These are phyloP conservation scores for Caenorhabditis sp. DNA, from an alignment of 2,888 invertebrate species.

Conservation along the genomic window DNA sequence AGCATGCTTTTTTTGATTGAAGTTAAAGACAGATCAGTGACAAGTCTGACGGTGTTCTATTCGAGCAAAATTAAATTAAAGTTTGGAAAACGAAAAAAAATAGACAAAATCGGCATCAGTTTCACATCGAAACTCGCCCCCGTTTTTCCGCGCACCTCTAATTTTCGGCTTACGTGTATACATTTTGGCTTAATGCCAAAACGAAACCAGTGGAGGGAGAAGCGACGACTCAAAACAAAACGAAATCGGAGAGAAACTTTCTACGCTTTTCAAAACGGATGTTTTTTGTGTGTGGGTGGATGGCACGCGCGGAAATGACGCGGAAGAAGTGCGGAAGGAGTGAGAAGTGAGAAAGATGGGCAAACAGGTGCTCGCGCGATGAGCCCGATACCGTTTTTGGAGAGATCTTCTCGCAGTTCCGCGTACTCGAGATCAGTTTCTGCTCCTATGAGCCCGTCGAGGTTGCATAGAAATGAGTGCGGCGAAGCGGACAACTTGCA, in stretches of 20 bases:
- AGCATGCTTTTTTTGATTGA: too few relatives aligned
- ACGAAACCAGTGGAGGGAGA: conserved; percentile 3
- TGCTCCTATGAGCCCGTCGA: too few relatives aligned
- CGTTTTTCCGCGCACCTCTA: background rate
- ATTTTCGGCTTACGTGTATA: conserved; percentile 46
- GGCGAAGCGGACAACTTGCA: too few relatives aligned
- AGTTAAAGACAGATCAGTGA: too few relatives aligned
- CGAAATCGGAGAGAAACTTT: conserved; percentile 18
- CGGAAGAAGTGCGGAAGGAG: conserved; percentile 37
- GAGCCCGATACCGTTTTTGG: conserved; percentile 2
- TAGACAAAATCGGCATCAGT: conserved; percentile 3
- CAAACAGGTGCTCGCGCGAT: conserved; percentile 25
- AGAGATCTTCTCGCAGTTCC: background rate
- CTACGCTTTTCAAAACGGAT: conserved; percentile 29
- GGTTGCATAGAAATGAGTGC: too few relatives aligned
- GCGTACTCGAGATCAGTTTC: too few relatives aligned
- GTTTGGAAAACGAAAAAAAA: background rate
- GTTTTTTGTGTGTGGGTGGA: conserved; percentile 30
- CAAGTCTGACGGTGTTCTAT: background rate
- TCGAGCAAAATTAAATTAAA: background rate
- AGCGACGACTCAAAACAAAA: background rate
- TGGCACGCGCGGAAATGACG: background rate
- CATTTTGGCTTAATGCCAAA: conserved; percentile 36
- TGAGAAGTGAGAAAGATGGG: conserved; percentile 27
- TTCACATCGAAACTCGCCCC: conserved; percentile 1